Conservation (phyloP, 2,888 invertebrate genomes). For the Drosophila mimetica region DNA sequence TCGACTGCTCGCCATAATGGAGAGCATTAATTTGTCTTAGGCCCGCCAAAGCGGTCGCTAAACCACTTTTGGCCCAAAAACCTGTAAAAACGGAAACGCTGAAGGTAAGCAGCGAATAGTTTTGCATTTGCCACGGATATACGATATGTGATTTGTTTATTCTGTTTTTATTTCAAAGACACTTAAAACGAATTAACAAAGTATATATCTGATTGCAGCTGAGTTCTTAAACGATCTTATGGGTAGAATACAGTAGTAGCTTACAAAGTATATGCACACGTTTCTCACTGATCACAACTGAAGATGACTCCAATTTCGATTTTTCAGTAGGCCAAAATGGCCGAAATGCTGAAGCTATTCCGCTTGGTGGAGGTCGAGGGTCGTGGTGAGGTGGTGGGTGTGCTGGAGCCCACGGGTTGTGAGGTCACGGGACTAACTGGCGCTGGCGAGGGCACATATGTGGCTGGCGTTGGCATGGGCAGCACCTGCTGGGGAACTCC, state of each 20-base stretch:
- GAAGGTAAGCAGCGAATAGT: constrained; percentile 46
- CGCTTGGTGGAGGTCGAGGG: constrained; percentile 68
- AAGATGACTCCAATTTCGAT: constrained; percentile 16
- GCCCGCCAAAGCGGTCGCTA: constrained; percentile 62
- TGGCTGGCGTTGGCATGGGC: constrained; percentile 20
- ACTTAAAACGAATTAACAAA: constrained; percentile 63
- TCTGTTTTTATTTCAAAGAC: constrained; percentile 12
- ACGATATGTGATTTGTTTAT: constrained; percentile 15
- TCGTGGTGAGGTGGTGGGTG: constrained; percentile 45
- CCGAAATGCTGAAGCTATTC: constrained; percentile 84
- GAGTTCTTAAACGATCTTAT: constrained; percentile 19
- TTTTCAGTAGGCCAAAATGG: constrained; percentile 81
- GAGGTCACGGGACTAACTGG: constrained; percentile 6
- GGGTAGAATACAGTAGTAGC: constrained; percentile 14
- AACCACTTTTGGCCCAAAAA: constrained; percentile 41
- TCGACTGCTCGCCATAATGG: constrained; percentile 58
- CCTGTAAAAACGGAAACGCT: constrained; percentile 74
- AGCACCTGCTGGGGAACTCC: constrained; percentile 48
- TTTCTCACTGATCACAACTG: constrained; percentile 61
- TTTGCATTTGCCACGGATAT: constrained; percentile 25
- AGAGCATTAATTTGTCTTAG: constrained; percentile 73
- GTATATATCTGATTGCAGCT: constrained; percentile 40
- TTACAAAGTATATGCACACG: constrained; percentile 60
- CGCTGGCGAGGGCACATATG: constrained; percentile 27
- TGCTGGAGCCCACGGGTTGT: constrained; percentile 13